These are phyloP conservation scores for Drepana arcuata DNA, from an alignment of 1,140 invertebrate genomes.

Conservation along the genomic window DNA sequence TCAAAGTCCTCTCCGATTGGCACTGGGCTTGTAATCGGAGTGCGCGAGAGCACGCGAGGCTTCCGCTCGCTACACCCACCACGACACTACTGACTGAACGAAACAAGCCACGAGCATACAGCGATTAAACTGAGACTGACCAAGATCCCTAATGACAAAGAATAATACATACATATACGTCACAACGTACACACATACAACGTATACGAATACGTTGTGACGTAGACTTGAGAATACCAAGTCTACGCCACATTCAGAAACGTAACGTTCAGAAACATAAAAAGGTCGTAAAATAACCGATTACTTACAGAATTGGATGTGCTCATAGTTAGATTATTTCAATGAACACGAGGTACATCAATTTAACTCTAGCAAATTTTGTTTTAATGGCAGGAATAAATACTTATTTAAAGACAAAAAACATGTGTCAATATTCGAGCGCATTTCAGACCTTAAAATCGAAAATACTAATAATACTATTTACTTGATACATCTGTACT, in stretches of 20 bases:
- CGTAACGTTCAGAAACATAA: background rate
- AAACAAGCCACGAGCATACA: slow-evolving; percentile 9
- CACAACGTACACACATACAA: background rate
- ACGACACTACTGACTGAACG: slow-evolving; percentile 3
- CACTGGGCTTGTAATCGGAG: slow-evolving; percentile 18
- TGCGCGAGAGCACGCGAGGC: slow-evolving; percentile 26
- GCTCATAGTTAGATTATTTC: too few species aligned
- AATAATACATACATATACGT: too few species aligned
- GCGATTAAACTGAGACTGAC: background rate
- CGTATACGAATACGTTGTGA: background rate
- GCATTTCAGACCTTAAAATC: too few species aligned
- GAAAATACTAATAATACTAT: too few species aligned
- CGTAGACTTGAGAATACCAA: background rate
- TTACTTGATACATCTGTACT: too few species aligned
- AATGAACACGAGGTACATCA: too few species aligned
- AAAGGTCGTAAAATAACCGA: too few species aligned
- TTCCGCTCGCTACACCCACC: slow-evolving; percentile 29
- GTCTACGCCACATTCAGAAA: background rate
- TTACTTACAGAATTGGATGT: too few species aligned
- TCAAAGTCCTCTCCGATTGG: slow-evolving; percentile 2
- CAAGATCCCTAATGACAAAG: background rate
- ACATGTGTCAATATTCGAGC: too few species aligned
- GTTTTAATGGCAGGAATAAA: too few species aligned
- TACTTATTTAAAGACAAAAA: too few species aligned
- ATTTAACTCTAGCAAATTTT: too few species aligned